A percentile compares a stretch with the other conserved stretches of the same genome.
These are phyloP conservation scores for Xiphophorus maculatus DNA, from an alignment of 2,113 vertebrate species.

Conservation along the genomic window DNA sequence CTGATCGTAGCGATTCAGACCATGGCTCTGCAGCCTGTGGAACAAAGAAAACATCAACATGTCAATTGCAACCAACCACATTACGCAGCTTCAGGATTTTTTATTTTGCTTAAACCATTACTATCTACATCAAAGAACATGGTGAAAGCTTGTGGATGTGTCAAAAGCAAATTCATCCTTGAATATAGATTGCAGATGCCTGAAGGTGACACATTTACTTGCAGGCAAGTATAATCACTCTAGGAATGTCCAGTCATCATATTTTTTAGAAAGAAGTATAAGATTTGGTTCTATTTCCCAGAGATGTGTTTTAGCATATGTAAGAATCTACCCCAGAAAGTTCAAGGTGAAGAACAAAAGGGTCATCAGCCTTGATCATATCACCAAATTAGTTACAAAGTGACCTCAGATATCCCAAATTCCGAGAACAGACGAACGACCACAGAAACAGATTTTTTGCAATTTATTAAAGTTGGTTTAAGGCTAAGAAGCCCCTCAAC, in stretches of 20 bases:
- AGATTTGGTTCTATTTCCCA: background rate
- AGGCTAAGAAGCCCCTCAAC: too few species aligned
- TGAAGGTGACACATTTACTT: background rate
- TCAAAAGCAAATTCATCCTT: background rate
- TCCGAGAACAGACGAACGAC: too few species aligned
- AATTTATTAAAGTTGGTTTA: too few species aligned
- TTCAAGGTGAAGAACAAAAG: background rate
- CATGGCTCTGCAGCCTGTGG: slow-evolving; percentile 49
- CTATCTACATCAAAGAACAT: background rate
- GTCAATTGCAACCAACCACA: background rate
- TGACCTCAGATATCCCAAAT: too few species aligned
- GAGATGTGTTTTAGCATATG: background rate
- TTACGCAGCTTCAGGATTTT: background rate
- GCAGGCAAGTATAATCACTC: background rate
- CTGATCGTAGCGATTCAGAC: slow-evolving; percentile 33
- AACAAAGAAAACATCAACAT: slow-evolving; percentile 13
- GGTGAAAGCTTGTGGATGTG: background rate
- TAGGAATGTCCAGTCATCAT: background rate
- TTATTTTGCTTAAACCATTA: background rate
- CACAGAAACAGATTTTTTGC: too few species aligned
- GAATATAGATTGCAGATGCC: background rate
- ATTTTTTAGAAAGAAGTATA: background rate
- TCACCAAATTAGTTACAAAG: background rate
- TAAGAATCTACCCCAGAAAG: background rate
- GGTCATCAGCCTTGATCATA: background rate